Evolutionary conservation across 1,140 invertebrate species (phyloP).

Genomic region (Euborellia annulipes): DNA sequence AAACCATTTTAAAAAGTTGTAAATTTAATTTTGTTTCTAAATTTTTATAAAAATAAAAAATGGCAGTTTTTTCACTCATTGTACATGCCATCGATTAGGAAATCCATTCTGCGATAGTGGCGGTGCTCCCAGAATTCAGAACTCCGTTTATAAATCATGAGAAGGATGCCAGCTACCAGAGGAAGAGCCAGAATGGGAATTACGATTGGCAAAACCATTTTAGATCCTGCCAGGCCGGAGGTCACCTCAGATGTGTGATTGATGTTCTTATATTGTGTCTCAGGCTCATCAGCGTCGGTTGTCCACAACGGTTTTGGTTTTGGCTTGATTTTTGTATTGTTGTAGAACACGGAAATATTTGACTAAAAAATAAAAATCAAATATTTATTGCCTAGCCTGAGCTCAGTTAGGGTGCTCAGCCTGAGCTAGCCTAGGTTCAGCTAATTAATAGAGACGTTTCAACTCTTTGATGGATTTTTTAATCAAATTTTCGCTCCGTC

Average conservation of each 20-base stretch:
- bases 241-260: constrained; percentile 17
- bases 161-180: constrained; percentile 38
- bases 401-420: too few species aligned
- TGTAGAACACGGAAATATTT: too few species aligned
- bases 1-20: too few species aligned
- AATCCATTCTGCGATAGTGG: constrained; percentile 64
- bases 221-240: constrained; percentile 28
- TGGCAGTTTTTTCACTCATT: constrained; percentile 52
- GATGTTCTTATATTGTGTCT: constrained; percentile 21
- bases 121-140: constrained; percentile 58
- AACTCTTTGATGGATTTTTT: too few species aligned
- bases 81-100: constrained; percentile 64
- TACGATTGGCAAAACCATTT: constrained; percentile 45
- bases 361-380: too few species aligned
- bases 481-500: too few species aligned
- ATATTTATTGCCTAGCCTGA: too few species aligned
- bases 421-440: too few species aligned
- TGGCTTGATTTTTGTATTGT: constrained; percentile 10
- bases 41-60: too few species aligned
- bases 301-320: constrained; percentile 28
- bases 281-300: constrained; percentile 18
- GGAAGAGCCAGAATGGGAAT: constrained; percentile 45
- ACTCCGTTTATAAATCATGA: constrained; percentile 42
- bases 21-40: too few species aligned
- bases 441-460: too few species aligned